These are phyloP conservation scores for Manis pentadactyla DNA, from an alignment of 2,797 vertebrate genomes.

Conservation along the genomic window DNA sequence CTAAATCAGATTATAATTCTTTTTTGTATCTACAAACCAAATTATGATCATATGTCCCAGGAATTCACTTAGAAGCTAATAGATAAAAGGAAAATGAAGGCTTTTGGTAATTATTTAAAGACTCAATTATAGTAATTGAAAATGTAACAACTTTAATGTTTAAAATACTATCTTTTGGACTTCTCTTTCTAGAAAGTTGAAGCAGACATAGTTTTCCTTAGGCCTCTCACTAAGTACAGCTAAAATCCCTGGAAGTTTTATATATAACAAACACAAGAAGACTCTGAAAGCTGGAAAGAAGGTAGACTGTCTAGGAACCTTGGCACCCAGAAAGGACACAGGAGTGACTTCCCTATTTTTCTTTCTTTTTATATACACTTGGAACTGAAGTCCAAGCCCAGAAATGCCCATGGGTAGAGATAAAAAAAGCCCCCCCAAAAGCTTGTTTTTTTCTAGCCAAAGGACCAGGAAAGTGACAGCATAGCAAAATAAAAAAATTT, in stretches of 20 bases:
- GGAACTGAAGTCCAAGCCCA: neutral
- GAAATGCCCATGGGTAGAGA: neutral
- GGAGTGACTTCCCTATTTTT: neutral
- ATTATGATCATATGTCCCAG: slow-evolving; percentile 43
- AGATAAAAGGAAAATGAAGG: slow-evolving; percentile 50
- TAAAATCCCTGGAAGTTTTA: neutral
- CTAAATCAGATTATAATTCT: slow-evolving; percentile 69
- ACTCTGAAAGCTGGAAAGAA: neutral
- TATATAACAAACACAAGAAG: neutral
- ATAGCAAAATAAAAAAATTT: neutral
- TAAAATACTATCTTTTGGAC: neutral
- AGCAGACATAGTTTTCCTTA: neutral
- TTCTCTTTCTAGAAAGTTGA: slow-evolving; percentile 9
- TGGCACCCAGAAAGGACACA: neutral
- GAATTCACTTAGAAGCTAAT: slow-evolving; percentile 65
- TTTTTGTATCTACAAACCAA: slow-evolving; percentile 54
- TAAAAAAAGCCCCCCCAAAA: neutral
- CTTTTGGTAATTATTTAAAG: slow-evolving; percentile 54
- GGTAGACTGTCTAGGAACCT: neutral
- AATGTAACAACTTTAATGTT: slow-evolving; percentile 22
- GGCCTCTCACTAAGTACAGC: neutral
- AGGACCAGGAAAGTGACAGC: neutral
- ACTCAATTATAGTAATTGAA: slow-evolving; percentile 51
- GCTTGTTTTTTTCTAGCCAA: neutral
- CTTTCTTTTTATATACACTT: neutral